Conservation (phyloP, 2,888 invertebrate species). For the Ennomos quercinarius region DNA sequence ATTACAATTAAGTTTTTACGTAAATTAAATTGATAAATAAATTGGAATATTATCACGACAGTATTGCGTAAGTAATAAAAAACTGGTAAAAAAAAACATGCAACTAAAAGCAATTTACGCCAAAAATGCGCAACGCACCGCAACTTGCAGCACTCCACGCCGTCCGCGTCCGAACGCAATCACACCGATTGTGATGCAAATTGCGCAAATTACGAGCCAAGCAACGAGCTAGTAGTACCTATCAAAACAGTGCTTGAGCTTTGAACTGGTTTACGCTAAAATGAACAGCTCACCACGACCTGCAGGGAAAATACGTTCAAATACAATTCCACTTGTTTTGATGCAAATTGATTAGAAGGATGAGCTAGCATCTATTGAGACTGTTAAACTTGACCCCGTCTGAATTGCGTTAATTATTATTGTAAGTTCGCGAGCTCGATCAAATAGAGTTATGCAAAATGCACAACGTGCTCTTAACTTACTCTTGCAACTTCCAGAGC, state of each 20-base stretch:
- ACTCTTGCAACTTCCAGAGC: too few relatives aligned
- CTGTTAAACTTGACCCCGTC: too few relatives aligned
- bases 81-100: constrained; percentile 18
- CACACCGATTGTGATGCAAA: constrained; percentile 76
- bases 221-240: constrained; percentile 1
- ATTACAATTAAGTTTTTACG: too few relatives aligned
- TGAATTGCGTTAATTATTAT: too few relatives aligned
- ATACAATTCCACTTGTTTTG: too few relatives aligned
- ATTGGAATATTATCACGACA: too few relatives aligned
- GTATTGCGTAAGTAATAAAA: not conserved
- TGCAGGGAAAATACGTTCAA: too few relatives aligned
- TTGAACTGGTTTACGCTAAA: not conserved
- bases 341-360: too few relatives aligned
- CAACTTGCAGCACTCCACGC: constrained; percentile 4
- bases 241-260: constrained; percentile 2
- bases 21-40: too few relatives aligned
- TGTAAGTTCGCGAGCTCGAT: not conserved
- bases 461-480: too few relatives aligned
- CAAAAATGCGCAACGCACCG: constrained; percentile 34
- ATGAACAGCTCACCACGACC: not conserved
- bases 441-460: too few relatives aligned
- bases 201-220: constrained; percentile 56
- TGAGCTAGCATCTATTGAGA: too few relatives aligned
- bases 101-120: constrained; percentile 35
- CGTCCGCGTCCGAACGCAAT: constrained; percentile 53